phyloP scores from a whole-genome alignment of 2,113 vertebrate species.

The Herpailurus yagouaroundi region DNA sequence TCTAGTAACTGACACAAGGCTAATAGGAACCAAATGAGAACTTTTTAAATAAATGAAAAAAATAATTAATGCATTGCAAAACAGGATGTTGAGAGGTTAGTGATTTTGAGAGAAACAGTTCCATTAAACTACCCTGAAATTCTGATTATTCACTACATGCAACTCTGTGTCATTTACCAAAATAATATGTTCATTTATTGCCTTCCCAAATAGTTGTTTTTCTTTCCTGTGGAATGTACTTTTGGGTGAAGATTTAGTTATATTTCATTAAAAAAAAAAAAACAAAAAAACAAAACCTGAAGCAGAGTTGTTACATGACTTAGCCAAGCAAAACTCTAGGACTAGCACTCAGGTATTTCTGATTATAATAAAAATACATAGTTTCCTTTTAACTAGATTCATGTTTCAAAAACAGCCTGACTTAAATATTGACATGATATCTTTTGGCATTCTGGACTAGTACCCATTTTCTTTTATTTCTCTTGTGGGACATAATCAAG shows the following conservation, averaged over 20 bases:
- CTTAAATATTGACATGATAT: background rate
- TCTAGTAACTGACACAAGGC: background rate
- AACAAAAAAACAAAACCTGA: background rate
- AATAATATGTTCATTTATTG: background rate
- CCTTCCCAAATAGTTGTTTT: background rate
- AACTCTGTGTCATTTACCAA: background rate
- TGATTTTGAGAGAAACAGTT: background rate
- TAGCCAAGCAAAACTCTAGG: background rate
- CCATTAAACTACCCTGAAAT: background rate
- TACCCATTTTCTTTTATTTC: background rate
- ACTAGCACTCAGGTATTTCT: background rate
- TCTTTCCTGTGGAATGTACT: background rate
- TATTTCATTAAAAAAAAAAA: background rate
- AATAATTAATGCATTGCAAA: background rate
- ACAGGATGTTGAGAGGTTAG: background rate
- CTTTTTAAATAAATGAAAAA: background rate
- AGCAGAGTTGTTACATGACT: background rate
- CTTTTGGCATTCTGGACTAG: background rate
- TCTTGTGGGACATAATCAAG: constrained; percentile 68
- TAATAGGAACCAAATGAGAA: background rate
- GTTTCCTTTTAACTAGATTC: constrained; percentile 30
- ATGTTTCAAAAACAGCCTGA: background rate
- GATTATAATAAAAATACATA: background rate
- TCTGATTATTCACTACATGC: background rate
- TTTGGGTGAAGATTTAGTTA: background rate